phyloP scores from a whole-genome alignment of 2,113 vertebrate species.

The western clawed frog (Xenopus tropicalis) region DNA sequence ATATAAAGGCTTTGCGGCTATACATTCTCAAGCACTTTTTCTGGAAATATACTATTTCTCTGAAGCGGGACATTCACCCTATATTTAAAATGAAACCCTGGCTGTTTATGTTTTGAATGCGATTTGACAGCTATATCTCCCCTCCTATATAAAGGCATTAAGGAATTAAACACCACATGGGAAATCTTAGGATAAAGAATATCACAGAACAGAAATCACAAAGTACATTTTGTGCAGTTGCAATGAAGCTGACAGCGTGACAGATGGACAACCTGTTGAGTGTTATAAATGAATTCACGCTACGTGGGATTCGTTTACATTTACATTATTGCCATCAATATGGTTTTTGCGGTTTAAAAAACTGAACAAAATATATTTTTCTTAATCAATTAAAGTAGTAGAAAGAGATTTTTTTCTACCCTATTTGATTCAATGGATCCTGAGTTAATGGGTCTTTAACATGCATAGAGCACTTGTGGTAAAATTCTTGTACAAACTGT shows the following conservation, averaged over 20 bases:
- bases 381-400: not conserved
- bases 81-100: too few relatives aligned
- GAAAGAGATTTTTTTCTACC: too few relatives aligned
- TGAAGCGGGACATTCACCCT: too few relatives aligned
- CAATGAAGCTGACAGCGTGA: not conserved
- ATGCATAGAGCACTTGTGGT: too few relatives aligned
- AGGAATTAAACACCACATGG: not conserved
- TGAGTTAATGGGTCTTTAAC: too few relatives aligned
- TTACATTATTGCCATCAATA: constrained; percentile 1
- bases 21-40: too few relatives aligned
- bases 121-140: not conserved
- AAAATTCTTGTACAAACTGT: too few relatives aligned
- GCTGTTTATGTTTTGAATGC: constrained; percentile 30
- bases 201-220: not conserved
- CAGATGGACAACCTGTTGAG: constrained; percentile 9
- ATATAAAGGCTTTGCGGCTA: constrained; percentile 11
- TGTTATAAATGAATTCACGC: not conserved
- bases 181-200: not conserved
- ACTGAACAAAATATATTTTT: not conserved
- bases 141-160: not conserved
- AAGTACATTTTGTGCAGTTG: not conserved
- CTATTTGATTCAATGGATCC: too few relatives aligned
- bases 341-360: not conserved
- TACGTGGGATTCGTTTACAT: constrained; percentile 1
- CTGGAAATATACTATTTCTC: too few relatives aligned